Evolutionary conservation across 2,888 invertebrate genomes (phyloP), one percentile per base, ranked within the genome.

Genomic region (Diploptera punctata): DNA sequence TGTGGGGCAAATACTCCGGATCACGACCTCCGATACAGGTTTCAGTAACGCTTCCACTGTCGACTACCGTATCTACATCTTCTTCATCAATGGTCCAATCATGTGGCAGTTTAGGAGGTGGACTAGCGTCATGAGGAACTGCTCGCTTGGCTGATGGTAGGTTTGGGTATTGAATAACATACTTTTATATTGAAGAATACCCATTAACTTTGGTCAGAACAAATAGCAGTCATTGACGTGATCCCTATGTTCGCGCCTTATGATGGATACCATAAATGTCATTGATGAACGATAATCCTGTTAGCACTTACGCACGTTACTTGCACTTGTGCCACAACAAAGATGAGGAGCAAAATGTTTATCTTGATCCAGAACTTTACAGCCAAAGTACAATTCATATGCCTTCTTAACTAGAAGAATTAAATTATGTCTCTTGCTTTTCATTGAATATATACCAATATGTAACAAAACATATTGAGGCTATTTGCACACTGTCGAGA

Each of bases 11-110:
- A 60, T 60, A 60, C 13, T 60, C 60, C 19, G 18, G 3, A 13
- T 60, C 29, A 29, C 1, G 21, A 60, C 7, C 7, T 29, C 4
- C 33, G 16, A 31, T 60, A 13, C 29, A 24, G 24, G 5, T 54
- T 54, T 1, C 7, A 24, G 54, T 5, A 10, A 24, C 26, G 26
- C 13, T 54, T 1, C n/a, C 18, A 2, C n/a, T 60, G 60, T 60
- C 29, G 4, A 2, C 1, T 10, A 33, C 1, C 26, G 26, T 57
- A 2, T 26, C 26, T 26, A 26, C 26, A 13, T 26, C 24, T 24
- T 29, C 18, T 60, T 60, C 31, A 60, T 60, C n/a, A 60, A 31
- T 60, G 31, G 33, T 60, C 29, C 60, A 60, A 60, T 60, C n/a
- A 60, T 16, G 1, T 57, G 26, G 57, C 1, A 16, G 26, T 31